These are phyloP conservation scores for Tupaia chinensis DNA, from an alignment of 2,113 vertebrate species.

Conservation along the genomic window DNA sequence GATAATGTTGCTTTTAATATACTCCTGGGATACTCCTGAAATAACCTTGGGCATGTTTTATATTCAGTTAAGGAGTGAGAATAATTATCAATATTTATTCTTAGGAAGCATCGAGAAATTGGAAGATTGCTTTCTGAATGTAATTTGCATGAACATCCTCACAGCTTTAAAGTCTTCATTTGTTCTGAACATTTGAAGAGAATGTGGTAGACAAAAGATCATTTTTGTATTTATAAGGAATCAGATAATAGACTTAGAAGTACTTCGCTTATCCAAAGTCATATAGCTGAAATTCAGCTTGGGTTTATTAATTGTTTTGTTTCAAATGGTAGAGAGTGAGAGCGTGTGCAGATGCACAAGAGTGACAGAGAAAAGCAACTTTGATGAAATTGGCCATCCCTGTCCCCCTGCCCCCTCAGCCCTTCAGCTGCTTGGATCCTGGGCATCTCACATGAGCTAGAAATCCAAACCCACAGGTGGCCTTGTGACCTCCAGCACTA, in stretches of 20 bases:
- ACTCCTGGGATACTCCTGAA: not conserved
- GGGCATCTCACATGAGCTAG: too few relatives aligned
- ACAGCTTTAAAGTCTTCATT: not conserved
- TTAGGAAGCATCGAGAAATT: not conserved
- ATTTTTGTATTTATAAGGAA: not conserved
- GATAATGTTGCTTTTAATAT: not conserved
- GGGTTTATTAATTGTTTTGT: not conserved
- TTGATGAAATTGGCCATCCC: too few relatives aligned
- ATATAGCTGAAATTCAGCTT: not conserved
- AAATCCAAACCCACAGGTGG: too few relatives aligned
- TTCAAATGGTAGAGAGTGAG: too few relatives aligned
- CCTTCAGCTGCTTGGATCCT: too few relatives aligned
- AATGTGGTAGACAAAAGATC: not conserved
- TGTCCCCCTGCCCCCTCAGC: too few relatives aligned
- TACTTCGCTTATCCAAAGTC: not conserved
- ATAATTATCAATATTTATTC: not conserved
- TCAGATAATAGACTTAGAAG: not conserved
- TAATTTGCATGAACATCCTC: not conserved
- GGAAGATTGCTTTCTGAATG: not conserved
- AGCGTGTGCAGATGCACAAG: too few relatives aligned
- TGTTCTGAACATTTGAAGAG: not conserved
- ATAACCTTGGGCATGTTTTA: not conserved
- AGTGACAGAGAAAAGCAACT: too few relatives aligned
- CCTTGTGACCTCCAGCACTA: too few relatives aligned
- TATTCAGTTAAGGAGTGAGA: not conserved